Percentiles rank a stretch among this genome's conserved stretches.
Evolutionary conservation across 2,888 invertebrate species (phyloP).

Genomic region (Eumacrocentrus americanus): DNA sequence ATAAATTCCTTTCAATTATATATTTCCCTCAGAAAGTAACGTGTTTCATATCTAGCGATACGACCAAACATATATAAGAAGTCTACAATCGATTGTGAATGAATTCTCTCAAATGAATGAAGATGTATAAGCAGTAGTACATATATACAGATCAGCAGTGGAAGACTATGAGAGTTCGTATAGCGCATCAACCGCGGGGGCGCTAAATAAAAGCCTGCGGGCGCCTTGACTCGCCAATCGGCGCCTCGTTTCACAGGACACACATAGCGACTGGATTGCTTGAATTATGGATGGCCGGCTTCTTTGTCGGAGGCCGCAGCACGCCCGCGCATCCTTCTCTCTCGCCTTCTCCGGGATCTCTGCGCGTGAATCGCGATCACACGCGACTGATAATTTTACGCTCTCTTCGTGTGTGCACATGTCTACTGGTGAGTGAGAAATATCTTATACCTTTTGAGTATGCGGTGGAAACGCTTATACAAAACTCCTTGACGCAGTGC

Average conservation of each 20-base stretch:
- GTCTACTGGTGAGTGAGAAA: constrained; percentile 7
- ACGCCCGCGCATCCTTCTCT: constrained; percentile 35
- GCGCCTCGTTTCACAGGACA: constrained; percentile 42
- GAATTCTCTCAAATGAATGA: constrained; percentile 5
- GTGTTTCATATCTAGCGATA: not conserved
- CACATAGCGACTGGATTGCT: constrained; percentile 53
- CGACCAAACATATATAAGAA: not conserved
- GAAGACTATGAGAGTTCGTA: no score
- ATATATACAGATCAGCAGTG: no score
- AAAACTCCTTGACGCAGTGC: not conserved
- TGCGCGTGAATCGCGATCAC: constrained; percentile 49
- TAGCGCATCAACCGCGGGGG: not conserved
- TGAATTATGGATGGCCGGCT: constrained; percentile 57
- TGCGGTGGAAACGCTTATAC: not conserved
- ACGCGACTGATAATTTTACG: constrained; percentile 54
- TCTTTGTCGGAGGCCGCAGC: constrained; percentile 50
- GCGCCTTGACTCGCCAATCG: constrained; percentile 49
- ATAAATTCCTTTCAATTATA: no score
- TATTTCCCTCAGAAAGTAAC: no score
- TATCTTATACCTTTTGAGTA: not conserved
- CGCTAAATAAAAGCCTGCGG: constrained; percentile 10
- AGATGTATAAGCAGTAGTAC: not conserved
- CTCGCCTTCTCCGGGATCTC: constrained; percentile 18
- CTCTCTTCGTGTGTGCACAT: constrained; percentile 29
- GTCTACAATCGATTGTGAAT: no score